These are phyloP conservation scores for Drosophila niveifrons DNA, from an alignment of 2,888 invertebrate species.

Conservation along the genomic window DNA sequence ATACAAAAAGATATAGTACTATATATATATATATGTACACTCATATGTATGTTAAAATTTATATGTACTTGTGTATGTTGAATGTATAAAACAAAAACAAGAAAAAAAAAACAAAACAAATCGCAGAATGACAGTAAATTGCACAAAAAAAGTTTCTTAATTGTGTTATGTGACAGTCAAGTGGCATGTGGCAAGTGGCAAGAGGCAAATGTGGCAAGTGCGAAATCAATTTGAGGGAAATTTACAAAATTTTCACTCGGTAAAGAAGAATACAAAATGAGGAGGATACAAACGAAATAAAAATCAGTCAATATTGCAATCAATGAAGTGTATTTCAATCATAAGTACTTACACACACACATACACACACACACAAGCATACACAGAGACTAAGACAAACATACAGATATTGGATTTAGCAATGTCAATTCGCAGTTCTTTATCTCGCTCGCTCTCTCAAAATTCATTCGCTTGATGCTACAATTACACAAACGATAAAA, in stretches of 20 bases:
- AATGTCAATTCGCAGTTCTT: slow-evolving; percentile 29
- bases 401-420: slow-evolving; percentile 24
- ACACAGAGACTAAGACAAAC: slow-evolving; percentile 4
- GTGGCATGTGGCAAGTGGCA: slow-evolving; percentile 14
- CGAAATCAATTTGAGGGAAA: slow-evolving; percentile 44
- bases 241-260: slow-evolving; percentile 26
- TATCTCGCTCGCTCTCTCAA: slow-evolving; percentile 22
- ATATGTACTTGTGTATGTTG: slow-evolving; percentile 5
- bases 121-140: slow-evolving; percentile 28
- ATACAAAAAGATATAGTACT: not conserved
- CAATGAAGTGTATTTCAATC: slow-evolving; percentile 71
- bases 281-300: slow-evolving; percentile 1
- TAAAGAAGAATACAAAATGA: not conserved
- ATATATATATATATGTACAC: not conserved
- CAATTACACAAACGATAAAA: not conserved
- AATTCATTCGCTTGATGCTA: slow-evolving; percentile 1
- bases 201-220: slow-evolving; percentile 16
- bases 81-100: slow-evolving; percentile 8
- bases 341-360: slow-evolving; percentile 29
- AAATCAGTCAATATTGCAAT: slow-evolving; percentile 74
- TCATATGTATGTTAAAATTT: not conserved
- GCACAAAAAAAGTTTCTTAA: slow-evolving; percentile 40
- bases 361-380: not conserved
- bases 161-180: slow-evolving; percentile 31
- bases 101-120: no score